phyloP scores from a whole-genome alignment of 2,888 invertebrate species.

The Drosophila incognita region DNA sequence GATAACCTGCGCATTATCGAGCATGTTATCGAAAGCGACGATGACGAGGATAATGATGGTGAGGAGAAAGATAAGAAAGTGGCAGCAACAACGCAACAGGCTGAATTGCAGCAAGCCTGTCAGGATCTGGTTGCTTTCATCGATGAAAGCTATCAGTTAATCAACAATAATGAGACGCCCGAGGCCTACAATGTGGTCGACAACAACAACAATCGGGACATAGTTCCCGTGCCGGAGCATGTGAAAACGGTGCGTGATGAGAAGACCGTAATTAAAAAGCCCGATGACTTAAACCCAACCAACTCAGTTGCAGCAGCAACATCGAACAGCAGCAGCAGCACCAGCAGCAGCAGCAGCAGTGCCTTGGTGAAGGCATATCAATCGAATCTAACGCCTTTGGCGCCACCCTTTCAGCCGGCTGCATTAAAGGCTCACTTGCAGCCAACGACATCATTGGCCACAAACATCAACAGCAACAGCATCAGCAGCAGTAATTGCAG shows the following conservation, averaged over 20 bases:
- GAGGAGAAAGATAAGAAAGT: slow-evolving; percentile 20
- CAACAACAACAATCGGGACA: slow-evolving; percentile 56
- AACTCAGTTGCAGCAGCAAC: slow-evolving; percentile 3
- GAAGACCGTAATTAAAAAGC: slow-evolving; percentile 7
- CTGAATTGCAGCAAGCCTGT: slow-evolving; percentile 67
- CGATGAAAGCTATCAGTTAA: slow-evolving; percentile 78
- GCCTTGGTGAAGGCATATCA: slow-evolving; percentile 75
- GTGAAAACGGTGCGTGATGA: slow-evolving; percentile 7
- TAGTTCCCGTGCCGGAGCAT: background rate
- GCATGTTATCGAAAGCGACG: slow-evolving; percentile 80
- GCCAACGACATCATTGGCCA: slow-evolving; percentile 10
- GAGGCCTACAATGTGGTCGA: slow-evolving; percentile 35
- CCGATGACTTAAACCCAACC: slow-evolving; percentile 7
- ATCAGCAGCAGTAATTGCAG: slow-evolving; percentile 27
- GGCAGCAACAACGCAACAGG: slow-evolving; percentile 15
- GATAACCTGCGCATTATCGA: slow-evolving; percentile 82
- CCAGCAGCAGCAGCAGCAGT: slow-evolving; percentile 56
- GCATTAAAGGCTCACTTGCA: slow-evolving; percentile 59
- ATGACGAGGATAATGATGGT: slow-evolving; percentile 23
- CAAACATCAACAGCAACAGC: slow-evolving; percentile 31
- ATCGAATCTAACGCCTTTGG: slow-evolving; percentile 81
- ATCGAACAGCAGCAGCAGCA: slow-evolving; percentile 22
- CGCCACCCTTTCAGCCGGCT: slow-evolving; percentile 81
- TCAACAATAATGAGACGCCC: slow-evolving; percentile 53
- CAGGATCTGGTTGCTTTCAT: slow-evolving; percentile 80